Evolutionary conservation across 1,140 invertebrate species (phyloP), one percentile per base, ranked within the genome.

Genomic region (Acyrthosiphon pisum): DNA sequence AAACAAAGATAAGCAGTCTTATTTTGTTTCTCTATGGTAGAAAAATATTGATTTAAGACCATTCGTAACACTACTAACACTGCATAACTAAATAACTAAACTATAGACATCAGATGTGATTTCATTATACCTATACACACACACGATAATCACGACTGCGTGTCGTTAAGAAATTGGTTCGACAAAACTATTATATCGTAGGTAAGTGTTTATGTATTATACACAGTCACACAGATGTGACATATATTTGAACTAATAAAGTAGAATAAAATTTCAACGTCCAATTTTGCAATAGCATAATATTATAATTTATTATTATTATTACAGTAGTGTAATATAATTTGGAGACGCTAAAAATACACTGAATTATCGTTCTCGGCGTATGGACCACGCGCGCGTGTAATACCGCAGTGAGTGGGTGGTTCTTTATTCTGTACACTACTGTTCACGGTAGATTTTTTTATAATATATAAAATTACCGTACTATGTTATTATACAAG

Each of bases 331-430:
- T 2, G 26, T 41, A 84, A 30, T 83, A 83, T 44, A 37, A 26
- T 84, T 84, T 11, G 23, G 37, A 41, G 23, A 84, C 37, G 37
- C 81, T 84, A 84, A 84, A 84, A 84, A 84, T 84, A 84, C 83
- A 41, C 83, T 4, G 22, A 83, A 41, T 23, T 35, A 41, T 83
- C 81, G 35, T 35, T 23, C n/a, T 35, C 83, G 83, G 41, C 22
- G 9, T 26, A 41, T 37, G 22, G 41, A 41, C 83, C 37, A 26
- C 83, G 23, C 41, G 37, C 22, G 9, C 22, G 41, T 84, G 83
- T 84, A 41, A 84, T 84, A 23, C 37, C 41, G 9, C 41, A 84
- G 37, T 26, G 41, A 84, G 83, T 41, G 8, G 83, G 83, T 2
- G 41, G 83, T 41, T 84, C 35, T 41, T 26, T 84, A 41, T 41